These are phyloP conservation scores for Coelopa pilipes DNA, from an alignment of 2,888 invertebrate genomes.

Conservation along the genomic window DNA sequence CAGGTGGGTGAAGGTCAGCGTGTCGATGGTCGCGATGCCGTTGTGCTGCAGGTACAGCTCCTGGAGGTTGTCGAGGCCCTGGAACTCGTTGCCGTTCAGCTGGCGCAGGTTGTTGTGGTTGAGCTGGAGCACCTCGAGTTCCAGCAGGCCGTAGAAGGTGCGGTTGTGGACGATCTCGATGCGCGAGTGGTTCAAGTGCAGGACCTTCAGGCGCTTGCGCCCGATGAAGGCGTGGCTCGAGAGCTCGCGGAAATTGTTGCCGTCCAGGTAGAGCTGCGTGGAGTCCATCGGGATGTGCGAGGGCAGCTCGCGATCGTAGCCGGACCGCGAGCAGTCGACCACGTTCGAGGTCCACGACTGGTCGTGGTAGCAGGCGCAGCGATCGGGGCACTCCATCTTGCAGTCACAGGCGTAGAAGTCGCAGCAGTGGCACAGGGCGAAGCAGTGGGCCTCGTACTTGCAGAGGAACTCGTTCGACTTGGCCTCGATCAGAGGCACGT, in stretches of 20 bases:
- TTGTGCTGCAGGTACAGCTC: conserved; percentile 91
- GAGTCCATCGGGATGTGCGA: conserved; percentile 94
- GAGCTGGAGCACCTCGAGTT: conserved; percentile 83
- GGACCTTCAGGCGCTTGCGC: conserved; percentile 87
- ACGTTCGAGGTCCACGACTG: conserved; percentile 93
- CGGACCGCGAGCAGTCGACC: conserved; percentile 87
- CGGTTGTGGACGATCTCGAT: conserved; percentile 87
- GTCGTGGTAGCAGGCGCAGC: conserved; percentile 95
- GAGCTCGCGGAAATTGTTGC: conserved; percentile 87
- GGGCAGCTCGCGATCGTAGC: conserved; percentile 83
- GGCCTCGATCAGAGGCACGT: conserved; percentile 85
- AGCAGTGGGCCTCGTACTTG: conserved; percentile 92
- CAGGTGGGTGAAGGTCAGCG: conserved; percentile 84
- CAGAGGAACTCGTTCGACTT: conserved; percentile 91
- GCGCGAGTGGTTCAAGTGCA: conserved; percentile 89
- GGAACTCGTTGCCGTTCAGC: conserved; percentile 85
- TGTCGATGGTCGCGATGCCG: conserved; percentile 82
- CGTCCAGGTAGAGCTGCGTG: conserved; percentile 92
- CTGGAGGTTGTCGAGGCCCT: conserved; percentile 82
- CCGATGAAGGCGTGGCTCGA: conserved; percentile 93
- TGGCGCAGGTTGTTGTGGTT: conserved; percentile 86
- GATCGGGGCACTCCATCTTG: conserved; percentile 94
- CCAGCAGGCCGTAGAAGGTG: conserved; percentile 88
- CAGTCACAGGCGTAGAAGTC: conserved; percentile 98
- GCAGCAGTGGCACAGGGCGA: conserved; percentile 94